Conservation (phyloP, 2,888 invertebrate species). For the Spodoptera picta region DNA sequence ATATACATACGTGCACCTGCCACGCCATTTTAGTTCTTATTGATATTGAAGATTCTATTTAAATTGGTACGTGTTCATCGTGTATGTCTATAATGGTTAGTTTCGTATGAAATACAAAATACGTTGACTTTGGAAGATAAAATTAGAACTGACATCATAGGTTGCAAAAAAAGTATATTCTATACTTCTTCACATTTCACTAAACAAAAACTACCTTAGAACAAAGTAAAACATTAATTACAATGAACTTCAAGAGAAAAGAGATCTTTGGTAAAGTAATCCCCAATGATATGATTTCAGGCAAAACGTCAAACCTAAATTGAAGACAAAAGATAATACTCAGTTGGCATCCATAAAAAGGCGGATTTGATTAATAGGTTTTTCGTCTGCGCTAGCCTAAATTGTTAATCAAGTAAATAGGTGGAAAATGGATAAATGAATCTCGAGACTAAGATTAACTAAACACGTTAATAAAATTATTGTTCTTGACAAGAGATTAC, state of each 20-base stretch:
- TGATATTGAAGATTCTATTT: slow-evolving; percentile 7
- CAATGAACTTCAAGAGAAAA: background rate
- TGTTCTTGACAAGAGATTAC: slow-evolving; percentile 16
- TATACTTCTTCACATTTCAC: no score
- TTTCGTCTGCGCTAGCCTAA: slow-evolving; percentile 39
- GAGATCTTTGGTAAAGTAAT: slow-evolving; percentile 3
- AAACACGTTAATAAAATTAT: slow-evolving; percentile 3
- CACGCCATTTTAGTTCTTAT: slow-evolving; percentile 13
- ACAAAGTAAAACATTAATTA: no score
- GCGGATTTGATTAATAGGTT: slow-evolving; percentile 50
- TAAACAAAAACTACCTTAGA: no score
- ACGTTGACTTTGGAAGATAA: no score
- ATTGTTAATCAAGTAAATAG: slow-evolving; percentile 51
- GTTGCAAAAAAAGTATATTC: no score
- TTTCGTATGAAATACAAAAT: background rate
- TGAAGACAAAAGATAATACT: slow-evolving; percentile 44
- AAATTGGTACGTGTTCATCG: background rate
- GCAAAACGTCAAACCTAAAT: slow-evolving; percentile 39
- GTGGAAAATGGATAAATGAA: slow-evolving; percentile 41
- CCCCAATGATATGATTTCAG: slow-evolving; percentile 31
- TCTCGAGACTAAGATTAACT: slow-evolving; percentile 26
- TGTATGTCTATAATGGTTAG: background rate
- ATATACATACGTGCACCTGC: slow-evolving; percentile 45
- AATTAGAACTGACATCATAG: no score
- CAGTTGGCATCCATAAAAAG: slow-evolving; percentile 49